Percentiles rank a stretch among this genome's conserved stretches.
These are phyloP conservation scores for Macrosiphum euphorbiae DNA, from an alignment of 2,888 invertebrate genomes.

Conservation along the genomic window DNA sequence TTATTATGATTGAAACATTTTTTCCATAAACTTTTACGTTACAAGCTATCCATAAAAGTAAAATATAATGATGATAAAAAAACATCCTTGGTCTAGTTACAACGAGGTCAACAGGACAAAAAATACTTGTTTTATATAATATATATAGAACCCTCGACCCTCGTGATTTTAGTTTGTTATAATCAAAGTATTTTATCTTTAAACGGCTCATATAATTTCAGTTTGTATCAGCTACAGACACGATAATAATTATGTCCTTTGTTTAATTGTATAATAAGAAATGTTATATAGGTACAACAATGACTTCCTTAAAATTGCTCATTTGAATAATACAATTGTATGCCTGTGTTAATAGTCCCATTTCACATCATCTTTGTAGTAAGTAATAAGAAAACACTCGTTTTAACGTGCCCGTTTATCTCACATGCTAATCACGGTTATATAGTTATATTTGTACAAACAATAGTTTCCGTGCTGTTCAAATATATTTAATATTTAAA, in stretches of 20 bases:
- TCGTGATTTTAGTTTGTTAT: not conserved
- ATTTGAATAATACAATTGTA: not conserved
- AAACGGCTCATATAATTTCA: not conserved
- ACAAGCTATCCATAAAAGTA: not conserved
- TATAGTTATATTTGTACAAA: not conserved
- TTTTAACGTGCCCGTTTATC: not conserved
- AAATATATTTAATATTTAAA: not conserved
- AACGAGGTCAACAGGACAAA: not conserved
- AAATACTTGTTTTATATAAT: not conserved
- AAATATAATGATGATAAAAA: not conserved
- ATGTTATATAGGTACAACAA: not conserved
- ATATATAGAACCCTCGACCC: not conserved
- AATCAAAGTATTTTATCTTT: conserved; percentile 19
- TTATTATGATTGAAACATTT: not conserved
- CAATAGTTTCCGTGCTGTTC: not conserved
- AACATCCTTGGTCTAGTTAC: not conserved
- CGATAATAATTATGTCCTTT: not conserved
- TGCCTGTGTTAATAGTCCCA: not conserved
- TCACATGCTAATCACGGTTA: not conserved
- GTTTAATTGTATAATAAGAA: conserved; percentile 6
- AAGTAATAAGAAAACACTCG: not conserved
- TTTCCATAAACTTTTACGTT: not conserved
- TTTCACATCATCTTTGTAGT: not conserved
- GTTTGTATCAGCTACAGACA: not conserved
- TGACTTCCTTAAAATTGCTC: not conserved